A percentile compares a stretch with the other conserved stretches of the same genome.
Evolutionary conservation across 2,888 invertebrate genomes (phyloP).

Genomic region (Stomorhina lunata): DNA sequence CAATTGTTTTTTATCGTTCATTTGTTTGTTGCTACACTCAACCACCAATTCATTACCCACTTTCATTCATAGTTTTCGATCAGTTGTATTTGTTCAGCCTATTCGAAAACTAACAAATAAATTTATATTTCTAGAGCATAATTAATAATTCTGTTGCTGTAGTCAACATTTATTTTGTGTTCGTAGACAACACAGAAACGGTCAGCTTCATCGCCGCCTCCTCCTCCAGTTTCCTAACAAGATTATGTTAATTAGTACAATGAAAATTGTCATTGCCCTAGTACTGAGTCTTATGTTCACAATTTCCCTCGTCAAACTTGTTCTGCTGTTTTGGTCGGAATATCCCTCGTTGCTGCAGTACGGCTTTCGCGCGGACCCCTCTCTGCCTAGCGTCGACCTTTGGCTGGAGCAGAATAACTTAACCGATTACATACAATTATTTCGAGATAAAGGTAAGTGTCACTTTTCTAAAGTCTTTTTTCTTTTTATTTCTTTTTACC

Average conservation of each 20-base stretch:
- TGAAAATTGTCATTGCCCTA: conserved; percentile 80
- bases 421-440: conserved; percentile 85
- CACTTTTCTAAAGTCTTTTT: no score
- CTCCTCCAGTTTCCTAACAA: no score
- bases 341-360: conserved; percentile 69
- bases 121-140: neutral
- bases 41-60: neutral
- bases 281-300: conserved; percentile 81
- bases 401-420: conserved; percentile 89
- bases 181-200: no score
- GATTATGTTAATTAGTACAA: conserved; percentile 77
- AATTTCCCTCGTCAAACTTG: conserved; percentile 80
- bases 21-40: conserved; percentile 2
- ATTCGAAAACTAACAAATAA: neutral
- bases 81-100: neutral
- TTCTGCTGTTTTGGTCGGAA: conserved; percentile 80
- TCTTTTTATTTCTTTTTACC: no score
- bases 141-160: conserved; percentile 13
- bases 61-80: conserved; percentile 1
- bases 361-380: conserved; percentile 78
- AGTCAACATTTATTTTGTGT: neutral
- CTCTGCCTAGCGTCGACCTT: conserved; percentile 83
- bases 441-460: conserved; percentile 87
- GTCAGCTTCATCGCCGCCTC: no score
- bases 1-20: neutral